Evolutionary conservation across 2,888 invertebrate species (phyloP).

Genomic region (Drosophila anomelani): DNA sequence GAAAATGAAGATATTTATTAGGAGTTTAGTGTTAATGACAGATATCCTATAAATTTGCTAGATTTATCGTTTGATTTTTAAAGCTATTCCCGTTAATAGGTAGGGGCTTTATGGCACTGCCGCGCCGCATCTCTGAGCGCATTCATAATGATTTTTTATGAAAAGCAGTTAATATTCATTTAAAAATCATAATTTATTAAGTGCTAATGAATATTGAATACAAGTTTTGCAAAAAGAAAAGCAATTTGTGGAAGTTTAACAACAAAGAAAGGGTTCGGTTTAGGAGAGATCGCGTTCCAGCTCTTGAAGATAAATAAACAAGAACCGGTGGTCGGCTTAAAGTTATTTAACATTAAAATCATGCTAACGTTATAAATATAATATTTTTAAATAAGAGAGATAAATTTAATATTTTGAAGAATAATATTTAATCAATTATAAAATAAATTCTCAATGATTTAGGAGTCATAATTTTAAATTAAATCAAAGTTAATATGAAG

Average conservation of each 20-base stretch:
- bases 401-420: background rate
- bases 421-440: background rate
- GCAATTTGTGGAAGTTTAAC: background rate
- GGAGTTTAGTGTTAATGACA: background rate
- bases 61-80: background rate
- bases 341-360: background rate
- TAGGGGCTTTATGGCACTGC: background rate
- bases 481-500: background rate
- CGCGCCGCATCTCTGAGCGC: background rate
- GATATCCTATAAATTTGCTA: constrained; percentile 4
- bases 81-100: constrained; percentile 2
- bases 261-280: background rate
- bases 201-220: constrained; percentile 13
- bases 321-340: background rate
- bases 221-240: background rate
- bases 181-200: constrained; percentile 4
- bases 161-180: background rate
- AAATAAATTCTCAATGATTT: background rate
- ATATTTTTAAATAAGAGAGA: background rate
- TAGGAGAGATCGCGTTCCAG: background rate
- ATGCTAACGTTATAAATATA: no score
- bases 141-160: background rate
- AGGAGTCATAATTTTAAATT: no score
- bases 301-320: background rate
- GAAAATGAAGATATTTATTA: background rate